Evolutionary conservation across 1,140 invertebrate species (phyloP), one percentile per base, ranked within the genome.

Genomic region (Polypedilum vanderplanki): DNA sequence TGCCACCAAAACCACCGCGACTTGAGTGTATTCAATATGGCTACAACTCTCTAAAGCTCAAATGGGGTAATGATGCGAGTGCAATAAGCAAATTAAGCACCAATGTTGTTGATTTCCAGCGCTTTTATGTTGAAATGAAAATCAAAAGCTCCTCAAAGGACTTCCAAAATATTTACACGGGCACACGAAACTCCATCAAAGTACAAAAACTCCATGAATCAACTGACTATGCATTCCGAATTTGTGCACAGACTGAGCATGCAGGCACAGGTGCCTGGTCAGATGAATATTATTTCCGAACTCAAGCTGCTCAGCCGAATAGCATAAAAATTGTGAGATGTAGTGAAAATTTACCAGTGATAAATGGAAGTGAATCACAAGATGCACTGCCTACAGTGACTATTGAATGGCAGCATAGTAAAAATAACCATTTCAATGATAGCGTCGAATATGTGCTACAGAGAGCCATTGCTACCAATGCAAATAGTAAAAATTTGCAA

Each of bases 21-120:
- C 83, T 96, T 12, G 89, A 93, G 78, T 92, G 90, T 81, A 85
- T 89, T 7, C 87, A 86, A 67, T 83, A 85, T 7, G 89, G 88
- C 0, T 91, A 93, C 82, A 94, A 94, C 83, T 90, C 88, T 82
- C 85, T 96, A 73, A 93, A 93, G 80, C 85, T 96, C 18, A 93
- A 93, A 81, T 96, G 94, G 94, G 89, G 88, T 17, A 70, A 18
- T 22, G 65, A 18, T 12, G 46, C 12, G 12, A 18, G 65, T 20
- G 20, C 65, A 1, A 70, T n/a, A 57, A 57, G 12, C 12, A 57
- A n/a, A n/a, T 89, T 91, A 65, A 86, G 86, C 12, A 86, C 87
- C 77, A 89, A 88, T 77, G 79, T 84, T 10, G n/a, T 57, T 12
- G 89, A 91, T 78, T 88, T 87, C 77, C 88, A 90, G 10, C 89